phyloP scores from a whole-genome alignment of 1,140 invertebrate species.

The Mamestra configurata region DNA sequence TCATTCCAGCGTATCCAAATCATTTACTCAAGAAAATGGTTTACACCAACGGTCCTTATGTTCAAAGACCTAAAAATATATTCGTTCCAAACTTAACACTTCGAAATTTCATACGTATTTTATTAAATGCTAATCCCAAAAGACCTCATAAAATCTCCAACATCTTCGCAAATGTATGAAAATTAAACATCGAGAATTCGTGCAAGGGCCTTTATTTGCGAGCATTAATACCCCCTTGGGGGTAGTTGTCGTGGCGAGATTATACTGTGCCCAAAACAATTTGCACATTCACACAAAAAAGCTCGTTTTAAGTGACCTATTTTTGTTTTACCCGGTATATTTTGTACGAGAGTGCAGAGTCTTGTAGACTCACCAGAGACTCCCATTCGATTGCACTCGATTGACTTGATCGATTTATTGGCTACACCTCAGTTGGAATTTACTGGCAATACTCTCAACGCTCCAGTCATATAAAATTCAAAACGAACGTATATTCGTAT shows the following conservation, averaged over 20 bases:
- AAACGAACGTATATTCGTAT: slow-evolving; percentile 21
- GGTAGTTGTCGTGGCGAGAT: slow-evolving; percentile 6
- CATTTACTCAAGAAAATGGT: neutral
- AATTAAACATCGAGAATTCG: slow-evolving; percentile 11
- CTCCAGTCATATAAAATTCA: slow-evolving; percentile 37
- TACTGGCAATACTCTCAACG: slow-evolving; percentile 27
- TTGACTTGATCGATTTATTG: slow-evolving; percentile 50
- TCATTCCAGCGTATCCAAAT: neutral
- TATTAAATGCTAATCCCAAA: slow-evolving; percentile 25
- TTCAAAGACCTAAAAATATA: neutral
- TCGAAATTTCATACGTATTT: slow-evolving; percentile 3
- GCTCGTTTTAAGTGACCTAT: slow-evolving; percentile 47
- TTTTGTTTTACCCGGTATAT: slow-evolving; percentile 30
- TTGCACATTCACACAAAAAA: slow-evolving; percentile 37
- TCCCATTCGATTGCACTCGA: slow-evolving; percentile 27
- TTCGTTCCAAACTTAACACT: neutral
- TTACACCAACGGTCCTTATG: neutral
- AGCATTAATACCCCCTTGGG: slow-evolving; percentile 21
- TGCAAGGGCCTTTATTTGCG: neutral
- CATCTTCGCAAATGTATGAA: slow-evolving; percentile 30
- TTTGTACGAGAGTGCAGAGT: slow-evolving; percentile 50
- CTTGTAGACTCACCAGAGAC: slow-evolving; percentile 40
- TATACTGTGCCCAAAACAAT: slow-evolving; percentile 40
- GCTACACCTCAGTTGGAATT: slow-evolving; percentile 33
- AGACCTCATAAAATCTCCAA: slow-evolving; percentile 30